Evolutionary conservation across 2,888 invertebrate genomes (phyloP).

Genomic region (Plusia festucae): DNA sequence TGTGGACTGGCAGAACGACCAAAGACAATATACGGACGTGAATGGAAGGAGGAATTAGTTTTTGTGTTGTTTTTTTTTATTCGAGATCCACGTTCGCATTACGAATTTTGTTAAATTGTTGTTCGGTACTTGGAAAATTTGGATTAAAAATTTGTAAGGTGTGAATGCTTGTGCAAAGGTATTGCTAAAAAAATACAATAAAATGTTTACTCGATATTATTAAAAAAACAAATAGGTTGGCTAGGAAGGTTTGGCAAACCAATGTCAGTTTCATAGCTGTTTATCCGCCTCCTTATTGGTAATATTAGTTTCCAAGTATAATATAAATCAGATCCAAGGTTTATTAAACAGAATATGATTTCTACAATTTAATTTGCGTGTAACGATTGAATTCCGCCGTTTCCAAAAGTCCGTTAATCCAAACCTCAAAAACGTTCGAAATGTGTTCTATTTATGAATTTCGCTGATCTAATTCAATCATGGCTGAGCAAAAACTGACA

Average conservation of each 20-base stretch:
- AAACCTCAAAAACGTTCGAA: background rate
- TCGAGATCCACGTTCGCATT: slow-evolving; percentile 21
- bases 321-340: too few relatives aligned
- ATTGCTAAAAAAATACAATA: too few relatives aligned
- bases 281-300: too few relatives aligned
- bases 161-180: background rate
- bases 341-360: too few relatives aligned
- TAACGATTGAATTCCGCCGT: too few relatives aligned
- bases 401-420: background rate
- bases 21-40: slow-evolving; percentile 70
- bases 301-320: too few relatives aligned
- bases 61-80: slow-evolving; percentile 52
- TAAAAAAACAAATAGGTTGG: too few relatives aligned
- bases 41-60: slow-evolving; percentile 66
- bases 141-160: background rate
- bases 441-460: background rate
- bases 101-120: slow-evolving; percentile 48
- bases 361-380: too few relatives aligned
- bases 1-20: slow-evolving; percentile 65
- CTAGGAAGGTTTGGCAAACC: too few relatives aligned
- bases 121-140: background rate
- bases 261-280: too few relatives aligned
- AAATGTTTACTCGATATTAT: too few relatives aligned
- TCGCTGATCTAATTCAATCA: slow-evolving; percentile 31
- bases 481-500: slow-evolving; percentile 48